Percentiles rank a stretch among this genome's conserved stretches.
These are phyloP conservation scores for Kryptolebias ocellatus DNA, from an alignment of 2,797 vertebrate species.

Conservation along the genomic window DNA sequence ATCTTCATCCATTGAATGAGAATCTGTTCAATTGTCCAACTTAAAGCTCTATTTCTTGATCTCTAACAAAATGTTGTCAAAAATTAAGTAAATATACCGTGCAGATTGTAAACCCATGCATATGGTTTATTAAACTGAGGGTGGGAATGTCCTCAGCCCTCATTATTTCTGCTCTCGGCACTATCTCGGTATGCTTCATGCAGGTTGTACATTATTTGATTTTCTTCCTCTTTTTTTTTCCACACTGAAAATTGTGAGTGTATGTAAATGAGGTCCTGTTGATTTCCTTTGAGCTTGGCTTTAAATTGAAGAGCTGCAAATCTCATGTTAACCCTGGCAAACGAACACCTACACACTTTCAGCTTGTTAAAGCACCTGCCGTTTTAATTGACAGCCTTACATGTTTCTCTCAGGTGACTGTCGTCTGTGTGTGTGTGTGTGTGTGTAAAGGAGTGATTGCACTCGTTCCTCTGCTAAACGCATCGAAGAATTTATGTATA, in stretches of 20 bases:
- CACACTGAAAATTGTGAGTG: background rate
- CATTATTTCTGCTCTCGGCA: background rate
- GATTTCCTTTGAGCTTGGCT: constrained; percentile 14
- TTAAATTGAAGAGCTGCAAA: background rate
- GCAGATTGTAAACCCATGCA: too few species aligned
- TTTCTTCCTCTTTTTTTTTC: background rate
- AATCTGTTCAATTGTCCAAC: too few species aligned
- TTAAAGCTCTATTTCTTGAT: too few species aligned
- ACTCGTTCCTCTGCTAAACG: constrained; percentile 10
- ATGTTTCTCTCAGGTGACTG: background rate
- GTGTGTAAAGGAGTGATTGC: constrained; percentile 8
- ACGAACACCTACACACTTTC: background rate
- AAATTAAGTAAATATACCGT: background rate
- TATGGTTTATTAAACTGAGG: background rate
- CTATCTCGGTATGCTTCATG: background rate
- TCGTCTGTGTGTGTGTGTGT: background rate
- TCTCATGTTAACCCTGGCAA: background rate
- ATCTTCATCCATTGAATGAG: too few species aligned
- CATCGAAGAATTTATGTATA: constrained; percentile 17
- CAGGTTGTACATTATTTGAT: background rate
- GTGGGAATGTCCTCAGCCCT: background rate
- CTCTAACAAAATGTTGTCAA: background rate
- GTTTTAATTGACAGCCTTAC: constrained; percentile 35
- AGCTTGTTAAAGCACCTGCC: constrained; percentile 46
- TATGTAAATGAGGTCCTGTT: constrained; percentile 1